phyloP scores from a whole-genome alignment of 2,113 vertebrate species.

The Phycodurus eques region DNA sequence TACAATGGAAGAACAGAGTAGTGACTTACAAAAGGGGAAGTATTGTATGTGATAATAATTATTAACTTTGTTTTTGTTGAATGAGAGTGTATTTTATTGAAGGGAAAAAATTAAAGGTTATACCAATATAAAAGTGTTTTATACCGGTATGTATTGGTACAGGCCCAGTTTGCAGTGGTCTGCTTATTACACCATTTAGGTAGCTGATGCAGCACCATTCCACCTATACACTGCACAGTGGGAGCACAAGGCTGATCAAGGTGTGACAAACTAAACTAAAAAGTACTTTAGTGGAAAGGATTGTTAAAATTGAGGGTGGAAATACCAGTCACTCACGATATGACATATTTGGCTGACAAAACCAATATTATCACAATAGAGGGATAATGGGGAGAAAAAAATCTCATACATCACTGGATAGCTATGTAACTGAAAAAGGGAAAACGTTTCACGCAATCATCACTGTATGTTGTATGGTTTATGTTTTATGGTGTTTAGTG shows the following conservation, averaged over 20 bases:
- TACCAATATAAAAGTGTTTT: too few relatives aligned
- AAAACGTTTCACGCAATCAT: too few relatives aligned
- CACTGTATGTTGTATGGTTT: too few relatives aligned
- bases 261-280: not conserved
- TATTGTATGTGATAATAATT: slow-evolving; percentile 19
- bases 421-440: too few relatives aligned
- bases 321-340: not conserved
- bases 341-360: not conserved
- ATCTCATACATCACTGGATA: too few relatives aligned
- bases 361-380: not conserved
- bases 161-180: not conserved
- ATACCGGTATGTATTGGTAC: too few relatives aligned
- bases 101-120: too few relatives aligned
- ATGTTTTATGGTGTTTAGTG: too few relatives aligned
- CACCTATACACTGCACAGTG: not conserved
- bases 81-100: not conserved
- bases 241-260: not conserved
- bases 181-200: not conserved
- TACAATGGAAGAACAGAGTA: slow-evolving; percentile 74
- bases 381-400: too few relatives aligned
- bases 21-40: slow-evolving; percentile 58
- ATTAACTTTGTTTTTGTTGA: slow-evolving; percentile 6
- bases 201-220: not conserved
- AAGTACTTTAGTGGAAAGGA: not conserved
- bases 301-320: not conserved